A percentile compares a stretch with the other conserved stretches of the same genome.
phyloP scores from a whole-genome alignment of 2,888 invertebrate genomes.

The Neelides folsomi region DNA sequence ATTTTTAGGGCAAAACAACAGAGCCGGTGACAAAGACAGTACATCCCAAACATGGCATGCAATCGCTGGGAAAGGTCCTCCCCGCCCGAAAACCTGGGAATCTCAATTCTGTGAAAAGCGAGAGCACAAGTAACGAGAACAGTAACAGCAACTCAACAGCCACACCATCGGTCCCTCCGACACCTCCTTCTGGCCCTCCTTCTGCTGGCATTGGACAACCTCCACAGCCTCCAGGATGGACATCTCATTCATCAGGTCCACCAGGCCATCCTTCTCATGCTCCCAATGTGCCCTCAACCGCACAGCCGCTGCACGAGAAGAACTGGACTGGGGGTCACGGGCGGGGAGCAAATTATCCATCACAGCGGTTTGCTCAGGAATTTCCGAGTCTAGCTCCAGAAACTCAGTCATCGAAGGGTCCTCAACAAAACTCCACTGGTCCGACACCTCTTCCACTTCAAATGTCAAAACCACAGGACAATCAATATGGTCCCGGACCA shows the following conservation, averaged over 20 bases:
- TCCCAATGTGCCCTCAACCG: conserved; percentile 25
- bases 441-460: conserved; percentile 14
- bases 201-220: conserved; percentile 18
- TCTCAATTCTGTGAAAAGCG: conserved; percentile 23
- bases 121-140: conserved; percentile 17
- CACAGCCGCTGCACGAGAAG: conserved; percentile 24
- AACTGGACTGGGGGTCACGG: conserved; percentile 29
- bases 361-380: conserved; percentile 32
- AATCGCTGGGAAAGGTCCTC: conserved; percentile 98
- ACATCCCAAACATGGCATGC: conserved; percentile 86
- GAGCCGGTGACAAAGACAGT: conserved; percentile 30
- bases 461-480: conserved; percentile 28
- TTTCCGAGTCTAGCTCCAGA: conserved; percentile 24
- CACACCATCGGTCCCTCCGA: conserved; percentile 19
- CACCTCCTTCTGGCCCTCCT: conserved; percentile 11
- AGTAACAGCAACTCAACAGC: conserved; percentile 9
- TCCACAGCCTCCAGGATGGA: conserved; percentile 25
- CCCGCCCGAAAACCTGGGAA: conserved; percentile 77
- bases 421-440: conserved; percentile 13
- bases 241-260: conserved; percentile 1
- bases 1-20: conserved; percentile 24
- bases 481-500: conserved; percentile 33
- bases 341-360: conserved; percentile 21
- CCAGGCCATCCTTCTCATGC: conserved; percentile 9
- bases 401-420: conserved; percentile 10